Evolutionary conservation across 2,113 vertebrate genomes (phyloP), one percentile per base, ranked within the genome.

Genomic region (Tetrao urogallus): DNA sequence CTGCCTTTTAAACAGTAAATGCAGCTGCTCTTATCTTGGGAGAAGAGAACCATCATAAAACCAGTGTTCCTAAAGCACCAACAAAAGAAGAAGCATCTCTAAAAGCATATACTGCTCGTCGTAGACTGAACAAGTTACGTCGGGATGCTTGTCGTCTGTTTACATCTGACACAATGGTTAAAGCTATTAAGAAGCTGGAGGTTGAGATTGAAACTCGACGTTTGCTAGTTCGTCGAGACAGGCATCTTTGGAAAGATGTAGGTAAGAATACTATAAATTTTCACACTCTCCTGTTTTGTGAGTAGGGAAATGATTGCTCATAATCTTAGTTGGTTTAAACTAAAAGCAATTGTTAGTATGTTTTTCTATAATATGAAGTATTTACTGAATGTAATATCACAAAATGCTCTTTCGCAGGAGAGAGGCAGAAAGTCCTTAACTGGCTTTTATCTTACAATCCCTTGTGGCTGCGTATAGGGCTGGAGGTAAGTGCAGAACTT

Each of bases 361-460:
- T n/a, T 66, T 50, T 67, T 30, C 27, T 57, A 19, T 61, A 22
- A 17, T 47, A 43, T 9, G 10, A 78, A 65, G 7, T 25, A 5
- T 63, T 66, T 73, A 18, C 30, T 90, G 47, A 43, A 32, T 69
- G 4, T 89, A 83, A 80, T 70, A 42, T 28, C 84, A 25, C 36
- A 71, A 48, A 11, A 27, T 88, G 9, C 4, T 93, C 6, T 71
- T 28, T 97, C 96, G 17, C 89, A 99, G 99, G 99, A 58, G 98
- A 99, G 91, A 98, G 99, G 15, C 98, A 98, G 82, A 99, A 99
- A 97, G 92, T 99, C 54, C 97, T 99, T 21, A 98, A 98, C 58
- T 99, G 99, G 99, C 98, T 99, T 42, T 97, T 99, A 57, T 99
- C 98, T 2, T 99, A 99, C 96, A 99, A 99, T 95, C 99, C 99